Conservation (phyloP, 2,797 vertebrate species). For the Catostomus latipinnis region DNA sequence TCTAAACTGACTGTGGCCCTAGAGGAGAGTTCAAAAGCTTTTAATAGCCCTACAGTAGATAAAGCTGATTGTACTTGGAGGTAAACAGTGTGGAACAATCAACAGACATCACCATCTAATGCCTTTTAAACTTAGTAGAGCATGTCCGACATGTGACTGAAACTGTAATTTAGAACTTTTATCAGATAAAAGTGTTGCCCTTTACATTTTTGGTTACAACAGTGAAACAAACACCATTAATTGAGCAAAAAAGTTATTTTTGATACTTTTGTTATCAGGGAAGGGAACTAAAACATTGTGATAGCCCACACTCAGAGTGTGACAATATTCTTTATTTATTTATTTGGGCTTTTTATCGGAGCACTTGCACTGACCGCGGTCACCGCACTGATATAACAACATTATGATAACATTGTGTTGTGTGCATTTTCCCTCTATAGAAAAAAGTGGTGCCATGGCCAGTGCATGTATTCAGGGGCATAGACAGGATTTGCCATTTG, state of each 20-base stretch:
- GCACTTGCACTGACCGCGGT: too few species aligned
- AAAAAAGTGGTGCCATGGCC: neutral
- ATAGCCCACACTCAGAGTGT: neutral
- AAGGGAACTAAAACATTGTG: constrained; percentile 3
- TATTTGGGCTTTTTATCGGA: neutral
- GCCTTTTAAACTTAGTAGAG: constrained; percentile 28
- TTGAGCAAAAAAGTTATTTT: constrained; percentile 21
- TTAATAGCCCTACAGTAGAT: constrained; percentile 13
- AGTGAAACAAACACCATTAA: constrained; percentile 25
- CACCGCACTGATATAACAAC: too few species aligned
- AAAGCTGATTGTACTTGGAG: constrained; percentile 33
- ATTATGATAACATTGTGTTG: too few species aligned
- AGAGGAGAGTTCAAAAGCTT: constrained; percentile 34
- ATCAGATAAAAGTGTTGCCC: neutral
- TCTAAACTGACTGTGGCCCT: constrained; percentile 18
- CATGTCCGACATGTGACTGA: constrained; percentile 60
- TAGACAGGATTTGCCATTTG: neutral
- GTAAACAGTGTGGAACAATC: constrained; percentile 41
- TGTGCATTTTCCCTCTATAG: neutral
- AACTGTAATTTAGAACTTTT: constrained; percentile 19
- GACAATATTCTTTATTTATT: neutral
- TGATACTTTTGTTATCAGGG: neutral
- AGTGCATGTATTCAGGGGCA: neutral
- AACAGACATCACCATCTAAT: constrained; percentile 30
- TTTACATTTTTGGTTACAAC: neutral